phyloP scores from a whole-genome alignment of 2,113 vertebrate species.

The Stercorarius parasiticus region DNA sequence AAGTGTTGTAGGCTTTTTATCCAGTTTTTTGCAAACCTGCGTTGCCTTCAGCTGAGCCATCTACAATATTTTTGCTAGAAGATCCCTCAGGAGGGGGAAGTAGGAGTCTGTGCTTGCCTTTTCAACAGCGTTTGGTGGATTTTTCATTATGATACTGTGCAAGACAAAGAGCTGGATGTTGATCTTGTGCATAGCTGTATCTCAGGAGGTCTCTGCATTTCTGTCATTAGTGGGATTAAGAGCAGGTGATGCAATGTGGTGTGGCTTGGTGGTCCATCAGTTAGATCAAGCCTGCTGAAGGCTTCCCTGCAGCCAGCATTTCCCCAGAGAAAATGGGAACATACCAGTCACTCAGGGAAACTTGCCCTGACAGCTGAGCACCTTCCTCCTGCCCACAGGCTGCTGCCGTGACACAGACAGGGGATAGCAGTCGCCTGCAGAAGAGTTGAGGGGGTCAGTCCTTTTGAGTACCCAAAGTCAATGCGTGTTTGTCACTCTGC shows the following conservation, averaged over 20 bases:
- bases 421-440: background rate
- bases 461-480: background rate
- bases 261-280: background rate
- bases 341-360: background rate
- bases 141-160: background rate
- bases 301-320: background rate
- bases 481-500: background rate
- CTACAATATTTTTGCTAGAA: background rate
- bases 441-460: rapidly evolving
- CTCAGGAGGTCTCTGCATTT: background rate
- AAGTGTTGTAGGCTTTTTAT: background rate
- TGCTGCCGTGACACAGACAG: background rate
- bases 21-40: background rate
- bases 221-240: background rate
- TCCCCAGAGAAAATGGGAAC: background rate
- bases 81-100: background rate
- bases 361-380: background rate
- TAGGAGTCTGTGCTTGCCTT: background rate
- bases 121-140: background rate
- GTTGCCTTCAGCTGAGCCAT: background rate
- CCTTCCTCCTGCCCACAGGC: background rate
- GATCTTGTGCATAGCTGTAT: background rate
- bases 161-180: background rate
- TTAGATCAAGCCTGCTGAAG: background rate
- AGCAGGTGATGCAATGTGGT: too few species aligned